phyloP scores from a whole-genome alignment of 2,113 vertebrate species.

The Tauraco erythrolophus region DNA sequence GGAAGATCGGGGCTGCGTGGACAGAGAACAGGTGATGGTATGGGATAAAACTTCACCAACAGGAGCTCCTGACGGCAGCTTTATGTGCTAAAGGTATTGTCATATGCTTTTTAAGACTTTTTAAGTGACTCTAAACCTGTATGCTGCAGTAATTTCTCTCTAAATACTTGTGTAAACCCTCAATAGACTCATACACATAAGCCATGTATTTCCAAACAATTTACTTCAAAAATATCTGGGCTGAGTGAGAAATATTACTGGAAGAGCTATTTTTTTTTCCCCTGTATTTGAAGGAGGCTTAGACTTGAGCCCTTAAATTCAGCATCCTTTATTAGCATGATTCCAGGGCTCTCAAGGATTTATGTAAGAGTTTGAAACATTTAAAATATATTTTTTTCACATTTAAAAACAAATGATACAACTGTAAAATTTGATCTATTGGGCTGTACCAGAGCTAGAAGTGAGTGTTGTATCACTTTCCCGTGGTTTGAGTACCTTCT shows the following conservation, averaged over 20 bases:
- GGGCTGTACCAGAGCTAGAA: neutral
- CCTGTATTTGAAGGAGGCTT: neutral
- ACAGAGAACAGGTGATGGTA: neutral
- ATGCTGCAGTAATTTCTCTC: neutral
- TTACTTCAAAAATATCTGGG: neutral
- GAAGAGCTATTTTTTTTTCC: neutral
- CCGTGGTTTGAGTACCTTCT: neutral
- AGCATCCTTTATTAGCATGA: neutral
- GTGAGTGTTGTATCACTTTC: neutral
- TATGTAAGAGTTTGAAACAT: neutral
- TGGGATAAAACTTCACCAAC: neutral
- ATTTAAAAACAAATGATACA: neutral
- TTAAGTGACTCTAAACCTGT: neutral
- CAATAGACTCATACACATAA: neutral
- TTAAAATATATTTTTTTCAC: neutral
- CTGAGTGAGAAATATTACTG: neutral
- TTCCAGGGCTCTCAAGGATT: neutral
- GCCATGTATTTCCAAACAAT: neutral
- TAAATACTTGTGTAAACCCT: neutral
- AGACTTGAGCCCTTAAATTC: neutral
- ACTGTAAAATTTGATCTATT: neutral
- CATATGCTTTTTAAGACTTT: neutral
- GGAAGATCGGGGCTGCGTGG: neutral
- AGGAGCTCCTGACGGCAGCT: neutral
- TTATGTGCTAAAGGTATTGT: neutral